Evolutionary conservation across 2,888 invertebrate species (phyloP).

Genomic region (Serripes groenlandicus): DNA sequence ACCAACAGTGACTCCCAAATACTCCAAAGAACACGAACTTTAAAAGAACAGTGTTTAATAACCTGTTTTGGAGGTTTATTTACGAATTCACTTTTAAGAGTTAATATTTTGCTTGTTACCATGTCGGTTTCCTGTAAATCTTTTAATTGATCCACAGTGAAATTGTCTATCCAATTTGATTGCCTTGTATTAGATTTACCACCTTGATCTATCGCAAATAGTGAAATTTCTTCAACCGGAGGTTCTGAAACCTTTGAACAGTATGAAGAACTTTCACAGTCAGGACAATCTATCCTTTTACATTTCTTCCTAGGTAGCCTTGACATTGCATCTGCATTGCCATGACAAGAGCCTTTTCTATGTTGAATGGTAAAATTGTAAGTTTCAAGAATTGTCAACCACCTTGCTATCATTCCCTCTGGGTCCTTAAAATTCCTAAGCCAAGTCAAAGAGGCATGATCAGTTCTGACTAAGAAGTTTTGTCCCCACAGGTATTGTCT

Average conservation of each 20-base stretch:
- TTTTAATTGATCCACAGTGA: not conserved
- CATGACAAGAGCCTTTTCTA: slow-evolving; percentile 13
- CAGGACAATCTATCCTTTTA: slow-evolving; percentile 28
- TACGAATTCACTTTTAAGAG: too few relatives aligned
- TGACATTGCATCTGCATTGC: slow-evolving; percentile 28
- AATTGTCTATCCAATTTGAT: slow-evolving; percentile 28
- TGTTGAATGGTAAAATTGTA: slow-evolving; percentile 32
- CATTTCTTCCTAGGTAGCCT: slow-evolving; percentile 29
- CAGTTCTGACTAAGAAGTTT: slow-evolving; percentile 64
- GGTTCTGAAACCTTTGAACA: not conserved
- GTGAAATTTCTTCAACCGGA: not conserved
- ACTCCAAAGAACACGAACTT: slow-evolving; percentile 27
- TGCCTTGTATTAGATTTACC: slow-evolving; percentile 28
- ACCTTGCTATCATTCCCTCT: slow-evolving; percentile 52
- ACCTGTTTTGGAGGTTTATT: slow-evolving; percentile 32
- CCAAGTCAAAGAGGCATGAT: slow-evolving; percentile 69
- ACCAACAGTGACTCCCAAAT: slow-evolving; percentile 46
- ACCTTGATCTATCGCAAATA: slow-evolving; percentile 12
- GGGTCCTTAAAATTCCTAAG: too few relatives aligned
- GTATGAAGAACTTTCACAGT: not conserved
- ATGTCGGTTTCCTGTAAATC: too few relatives aligned
- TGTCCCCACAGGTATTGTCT: slow-evolving; percentile 66
- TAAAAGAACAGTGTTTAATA: slow-evolving; percentile 11
- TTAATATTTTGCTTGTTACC: slow-evolving; percentile 19
- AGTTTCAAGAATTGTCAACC: slow-evolving; percentile 40